Evolutionary conservation across 2,888 invertebrate species (phyloP), one percentile per base, ranked within the genome.

Genomic region (Danaus chrysippus): DNA sequence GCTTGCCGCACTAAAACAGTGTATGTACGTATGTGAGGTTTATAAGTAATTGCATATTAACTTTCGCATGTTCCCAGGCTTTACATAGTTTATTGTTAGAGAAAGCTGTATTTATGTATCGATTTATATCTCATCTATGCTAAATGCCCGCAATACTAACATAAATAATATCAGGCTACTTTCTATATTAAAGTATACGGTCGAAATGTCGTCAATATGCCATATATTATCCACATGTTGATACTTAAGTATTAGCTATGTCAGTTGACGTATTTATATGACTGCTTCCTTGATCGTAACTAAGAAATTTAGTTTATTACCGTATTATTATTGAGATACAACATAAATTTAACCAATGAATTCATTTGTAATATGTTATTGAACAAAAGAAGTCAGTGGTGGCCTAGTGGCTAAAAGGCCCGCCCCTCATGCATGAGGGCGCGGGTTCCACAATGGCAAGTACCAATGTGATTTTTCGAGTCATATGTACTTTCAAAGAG

Each of bases 121-220:
- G 64, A 68, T 68, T 66, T 66, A 68, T 68, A 62, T 62, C 66
- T 63, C 65, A 66, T 66, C 67, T 63, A 69, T 67, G 63, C 66
- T 68, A 65, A 69, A 69, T 61, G 66, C 63, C 58, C 64, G 62
- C 59, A 65, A 61, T 64, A 57, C 56, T 56, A 42, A 64, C 66
- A 64, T 67, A 65, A 65, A 66, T 66, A 61, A 63, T 65, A 63
- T 58, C 61, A 57, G 55, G 57, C 61, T 46, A 64, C 68, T 68
- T 68, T 68, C 68, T 64, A 66, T 55, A 52, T 64, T 64, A 58
- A 61, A 64, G 62, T 62, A 60, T 60, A 60, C 62, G 59, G 15
- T 58, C 11, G 52, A 19, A 15, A 54, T 42, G 42, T 42, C 56
- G 49, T 61, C 56, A 55, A 56, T 64, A 53, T 13, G 59, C 46